These are phyloP conservation scores for Mellivora capensis DNA, from an alignment of 2,113 vertebrate species.

Conservation along the genomic window DNA sequence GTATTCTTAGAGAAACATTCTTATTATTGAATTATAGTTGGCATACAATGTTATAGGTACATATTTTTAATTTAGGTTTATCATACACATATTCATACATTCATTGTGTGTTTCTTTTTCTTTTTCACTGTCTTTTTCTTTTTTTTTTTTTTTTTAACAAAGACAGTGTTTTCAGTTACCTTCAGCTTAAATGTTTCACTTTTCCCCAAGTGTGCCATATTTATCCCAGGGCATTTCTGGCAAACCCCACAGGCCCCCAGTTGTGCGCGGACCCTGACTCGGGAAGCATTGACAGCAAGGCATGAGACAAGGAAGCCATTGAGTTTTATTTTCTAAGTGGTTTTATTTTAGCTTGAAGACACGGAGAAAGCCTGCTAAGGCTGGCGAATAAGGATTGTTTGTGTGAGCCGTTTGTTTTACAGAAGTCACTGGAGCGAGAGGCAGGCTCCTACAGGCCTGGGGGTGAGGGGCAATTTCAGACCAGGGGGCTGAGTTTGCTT, in stretches of 20 bases:
- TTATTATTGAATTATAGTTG: neutral
- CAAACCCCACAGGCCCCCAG: too few species aligned
- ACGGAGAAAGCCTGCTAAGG: neutral
- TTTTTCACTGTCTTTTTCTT: neutral
- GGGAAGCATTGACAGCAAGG: neutral
- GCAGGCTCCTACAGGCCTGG: neutral
- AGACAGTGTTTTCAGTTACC: neutral
- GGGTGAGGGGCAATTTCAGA: neutral
- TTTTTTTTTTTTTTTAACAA: neutral
- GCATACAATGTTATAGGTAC: neutral
- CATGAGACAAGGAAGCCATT: neutral
- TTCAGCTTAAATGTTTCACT: neutral
- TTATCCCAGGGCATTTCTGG: neutral
- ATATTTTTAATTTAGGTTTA: neutral
- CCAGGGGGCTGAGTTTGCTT: neutral
- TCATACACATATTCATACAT: neutral
- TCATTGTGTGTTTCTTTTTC: neutral
- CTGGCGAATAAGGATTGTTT: neutral
- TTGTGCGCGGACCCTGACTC: neutral
- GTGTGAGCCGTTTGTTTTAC: neutral
- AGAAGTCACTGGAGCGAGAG: neutral
- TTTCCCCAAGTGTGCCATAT: neutral
- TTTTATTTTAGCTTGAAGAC: conserved; percentile 27
- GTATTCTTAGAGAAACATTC: neutral
- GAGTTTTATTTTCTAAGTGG: neutral